Evolutionary conservation across 1,140 invertebrate genomes (phyloP).

Genomic region (Stenopsyche tienmushanensis): DNA sequence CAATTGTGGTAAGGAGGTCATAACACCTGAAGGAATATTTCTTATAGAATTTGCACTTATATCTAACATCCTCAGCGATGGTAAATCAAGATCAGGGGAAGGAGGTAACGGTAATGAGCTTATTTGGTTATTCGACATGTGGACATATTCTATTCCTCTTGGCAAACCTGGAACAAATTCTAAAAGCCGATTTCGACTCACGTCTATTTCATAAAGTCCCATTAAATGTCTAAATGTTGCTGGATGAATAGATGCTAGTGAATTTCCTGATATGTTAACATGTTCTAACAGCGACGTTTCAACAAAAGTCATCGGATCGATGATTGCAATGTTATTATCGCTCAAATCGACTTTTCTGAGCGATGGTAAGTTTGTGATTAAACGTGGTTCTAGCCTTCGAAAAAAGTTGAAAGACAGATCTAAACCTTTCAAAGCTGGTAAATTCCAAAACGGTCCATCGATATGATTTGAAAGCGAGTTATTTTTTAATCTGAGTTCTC

Average conservation of each 20-base stretch:
- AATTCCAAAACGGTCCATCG: conserved; percentile 74
- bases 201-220: conserved; percentile 75
- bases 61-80: conserved; percentile 70
- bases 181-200: conserved; percentile 72
- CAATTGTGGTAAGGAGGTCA: conserved; percentile 69
- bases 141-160: conserved; percentile 74
- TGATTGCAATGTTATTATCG: conserved; percentile 68
- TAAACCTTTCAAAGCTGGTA: conserved; percentile 77
- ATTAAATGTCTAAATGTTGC: conserved; percentile 71
- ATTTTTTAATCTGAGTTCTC: conserved; percentile 76
- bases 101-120: conserved; percentile 61
- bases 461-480: conserved; percentile 70
- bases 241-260: conserved; percentile 65
- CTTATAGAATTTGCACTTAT: conserved; percentile 76
- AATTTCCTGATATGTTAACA: conserved; percentile 76
- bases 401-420: conserved; percentile 80
- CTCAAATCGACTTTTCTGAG: conserved; percentile 77
- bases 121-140: conserved; percentile 73
- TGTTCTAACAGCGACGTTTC: conserved; percentile 71
- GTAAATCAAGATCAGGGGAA: conserved; percentile 68
- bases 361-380: conserved; percentile 73
- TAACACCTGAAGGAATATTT: conserved; percentile 63
- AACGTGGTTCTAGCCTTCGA: conserved; percentile 64
- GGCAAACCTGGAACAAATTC: conserved; percentile 73
- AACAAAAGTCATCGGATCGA: conserved; percentile 73